Percentiles rank a stretch among this genome's conserved stretches.
phyloP scores from a whole-genome alignment of 2,888 invertebrate species.

The Eupithecia exiguata region DNA sequence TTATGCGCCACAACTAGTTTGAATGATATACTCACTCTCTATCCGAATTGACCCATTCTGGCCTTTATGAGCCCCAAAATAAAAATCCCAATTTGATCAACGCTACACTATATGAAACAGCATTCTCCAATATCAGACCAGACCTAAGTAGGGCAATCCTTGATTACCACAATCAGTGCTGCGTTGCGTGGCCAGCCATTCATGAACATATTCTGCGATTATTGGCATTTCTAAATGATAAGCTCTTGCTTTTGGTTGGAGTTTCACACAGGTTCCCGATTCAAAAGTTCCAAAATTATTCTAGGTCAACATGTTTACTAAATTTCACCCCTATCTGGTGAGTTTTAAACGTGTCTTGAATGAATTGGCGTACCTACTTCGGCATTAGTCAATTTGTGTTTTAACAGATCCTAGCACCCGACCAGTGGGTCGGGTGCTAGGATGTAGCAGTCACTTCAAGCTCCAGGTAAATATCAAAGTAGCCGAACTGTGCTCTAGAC shows the following conservation, averaged over 20 bases:
- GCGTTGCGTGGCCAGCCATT: not conserved
- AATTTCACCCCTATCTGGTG: too few relatives aligned
- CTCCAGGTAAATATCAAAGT: too few relatives aligned
- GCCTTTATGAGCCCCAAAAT: not conserved
- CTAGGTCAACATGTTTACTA: not conserved
- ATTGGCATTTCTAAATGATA: not conserved
- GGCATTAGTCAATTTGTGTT: too few relatives aligned
- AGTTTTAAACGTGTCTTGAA: too few relatives aligned
- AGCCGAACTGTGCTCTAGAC: too few relatives aligned
- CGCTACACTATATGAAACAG: not conserved
- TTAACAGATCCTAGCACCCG: too few relatives aligned
- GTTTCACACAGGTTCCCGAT: not conserved
- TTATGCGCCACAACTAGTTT: too few relatives aligned
- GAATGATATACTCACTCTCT: too few relatives aligned
- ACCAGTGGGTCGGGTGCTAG: too few relatives aligned
- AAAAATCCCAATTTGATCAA: not conserved
- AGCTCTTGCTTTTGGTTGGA: not conserved
- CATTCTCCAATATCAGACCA: not conserved
- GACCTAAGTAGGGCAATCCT: not conserved
- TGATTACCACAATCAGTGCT: not conserved
- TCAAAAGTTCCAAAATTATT: not conserved
- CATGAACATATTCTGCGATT: not conserved
- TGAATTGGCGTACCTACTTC: too few relatives aligned
- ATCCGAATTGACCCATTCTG: not conserved
- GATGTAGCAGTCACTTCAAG: too few relatives aligned